A percentile compares a stretch with the other conserved stretches of the same genome.
Conservation (phyloP, 2,113 vertebrate species). For the Oreocharis arfaki region DNA sequence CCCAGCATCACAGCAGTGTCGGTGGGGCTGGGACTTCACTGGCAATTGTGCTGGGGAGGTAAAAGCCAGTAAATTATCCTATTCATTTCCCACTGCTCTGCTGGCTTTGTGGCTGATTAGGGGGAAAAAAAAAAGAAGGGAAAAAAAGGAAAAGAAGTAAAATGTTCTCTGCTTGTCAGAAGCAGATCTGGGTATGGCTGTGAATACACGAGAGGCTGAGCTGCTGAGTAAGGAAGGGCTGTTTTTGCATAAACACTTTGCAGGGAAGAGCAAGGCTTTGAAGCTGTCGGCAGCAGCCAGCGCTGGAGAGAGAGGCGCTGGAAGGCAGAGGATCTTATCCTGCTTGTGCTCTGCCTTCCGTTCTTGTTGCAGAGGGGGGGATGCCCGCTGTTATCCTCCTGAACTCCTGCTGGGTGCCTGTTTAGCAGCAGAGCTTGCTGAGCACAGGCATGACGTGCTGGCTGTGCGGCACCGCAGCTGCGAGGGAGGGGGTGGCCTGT, state of each 20-base stretch:
- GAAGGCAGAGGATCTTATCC: background rate
- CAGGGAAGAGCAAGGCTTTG: conserved; percentile 9
- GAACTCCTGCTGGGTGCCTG: background rate
- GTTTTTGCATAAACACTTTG: conserved; percentile 18
- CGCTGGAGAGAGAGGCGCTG: background rate
- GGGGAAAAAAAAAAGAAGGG: fast-evolving
- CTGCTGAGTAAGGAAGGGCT: conserved; percentile 50
- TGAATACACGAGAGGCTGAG: background rate
- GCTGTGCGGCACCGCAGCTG: fast-evolving
- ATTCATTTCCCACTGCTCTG: background rate
- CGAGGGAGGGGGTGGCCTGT: background rate
- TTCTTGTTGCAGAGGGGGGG: background rate
- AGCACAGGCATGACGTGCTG: fast-evolving
- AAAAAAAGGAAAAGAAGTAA: background rate
- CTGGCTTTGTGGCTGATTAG: conserved; percentile 4
- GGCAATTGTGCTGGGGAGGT: background rate
- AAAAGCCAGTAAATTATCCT: background rate
- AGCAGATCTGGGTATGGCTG: background rate
- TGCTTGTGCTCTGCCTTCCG: background rate
- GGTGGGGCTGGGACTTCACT: background rate
- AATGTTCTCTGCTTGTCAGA: conserved; percentile 26
- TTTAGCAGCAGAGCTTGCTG: background rate
- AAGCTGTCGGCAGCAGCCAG: background rate
- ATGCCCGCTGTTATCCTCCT: background rate
- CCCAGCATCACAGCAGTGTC: background rate